These are phyloP conservation scores for Epinotia brunnichana DNA, from an alignment of 2,888 invertebrate species.

Conservation along the genomic window DNA sequence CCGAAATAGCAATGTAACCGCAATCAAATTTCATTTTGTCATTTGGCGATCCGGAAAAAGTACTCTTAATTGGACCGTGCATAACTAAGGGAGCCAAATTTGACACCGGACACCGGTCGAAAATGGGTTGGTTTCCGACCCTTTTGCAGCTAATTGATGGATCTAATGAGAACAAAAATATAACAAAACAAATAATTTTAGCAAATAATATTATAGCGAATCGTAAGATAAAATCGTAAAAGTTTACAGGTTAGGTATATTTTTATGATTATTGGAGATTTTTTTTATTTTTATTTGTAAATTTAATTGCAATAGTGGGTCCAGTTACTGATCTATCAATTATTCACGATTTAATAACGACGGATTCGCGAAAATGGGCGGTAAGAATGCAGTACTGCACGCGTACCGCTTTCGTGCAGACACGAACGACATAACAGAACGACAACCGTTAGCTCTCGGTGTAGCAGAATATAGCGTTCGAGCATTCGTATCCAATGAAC, in stretches of 20 bases:
- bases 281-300: no score
- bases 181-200: background rate
- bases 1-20: background rate
- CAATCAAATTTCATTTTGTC: slow-evolving; percentile 16
- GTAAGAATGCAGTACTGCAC: no score
- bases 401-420: no score
- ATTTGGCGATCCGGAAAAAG: slow-evolving; percentile 14
- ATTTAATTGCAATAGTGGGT: no score
- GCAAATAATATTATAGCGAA: no score
- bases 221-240: no score
- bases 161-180: slow-evolving; percentile 7
- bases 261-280: no score
- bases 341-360: no score
- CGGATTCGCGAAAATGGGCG: no score
- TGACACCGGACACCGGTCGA: slow-evolving; percentile 12
- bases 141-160: slow-evolving; percentile 24
- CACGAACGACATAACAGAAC: background rate
- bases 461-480: no score
- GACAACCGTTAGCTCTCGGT: background rate
- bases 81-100: slow-evolving; percentile 12
- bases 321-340: no score
- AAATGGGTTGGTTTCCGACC: slow-evolving; percentile 13
- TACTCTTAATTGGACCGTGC: slow-evolving; percentile 14
- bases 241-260: no score
- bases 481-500: background rate